A percentile compares a stretch with the other conserved stretches of the same genome.
Conservation (phyloP, 1,140 invertebrate species). For the Aradophagus sp. region DNA sequence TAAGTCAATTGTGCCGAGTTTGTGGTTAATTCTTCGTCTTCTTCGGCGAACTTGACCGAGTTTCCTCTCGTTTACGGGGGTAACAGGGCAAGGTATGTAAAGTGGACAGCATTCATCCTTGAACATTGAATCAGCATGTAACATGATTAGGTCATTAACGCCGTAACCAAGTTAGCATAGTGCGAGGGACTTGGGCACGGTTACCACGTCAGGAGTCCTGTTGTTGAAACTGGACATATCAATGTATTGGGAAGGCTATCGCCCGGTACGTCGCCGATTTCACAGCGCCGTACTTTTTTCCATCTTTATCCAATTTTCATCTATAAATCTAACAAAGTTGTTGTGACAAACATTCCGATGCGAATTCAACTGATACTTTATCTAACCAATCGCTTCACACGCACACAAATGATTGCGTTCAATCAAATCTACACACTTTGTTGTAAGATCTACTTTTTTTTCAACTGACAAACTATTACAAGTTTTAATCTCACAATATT, state of each 20-base stretch:
- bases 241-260: constrained; percentile 24
- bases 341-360: no score
- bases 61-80: constrained; percentile 66
- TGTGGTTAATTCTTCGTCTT: constrained; percentile 51
- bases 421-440: no score
- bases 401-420: no score
- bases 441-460: no score
- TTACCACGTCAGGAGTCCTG: constrained; percentile 66
- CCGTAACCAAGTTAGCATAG: constrained; percentile 74
- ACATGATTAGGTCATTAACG: constrained; percentile 75
- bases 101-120: constrained; percentile 75
- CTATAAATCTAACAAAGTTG: no score
- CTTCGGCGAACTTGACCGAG: constrained; percentile 71
- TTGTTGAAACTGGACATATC: constrained; percentile 64
- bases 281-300: no score
- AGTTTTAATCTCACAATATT: no score
- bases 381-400: no score
- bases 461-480: no score
- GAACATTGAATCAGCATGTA: constrained; percentile 76
- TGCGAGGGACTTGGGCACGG: constrained; percentile 72
- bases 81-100: constrained; percentile 73
- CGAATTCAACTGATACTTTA: no score
- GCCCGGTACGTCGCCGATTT: constrained; percentile 1
- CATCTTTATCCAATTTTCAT: no score
- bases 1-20: constrained; percentile 40